phyloP scores from a whole-genome alignment of 2,113 vertebrate species.

The Notiomystis cincta region DNA sequence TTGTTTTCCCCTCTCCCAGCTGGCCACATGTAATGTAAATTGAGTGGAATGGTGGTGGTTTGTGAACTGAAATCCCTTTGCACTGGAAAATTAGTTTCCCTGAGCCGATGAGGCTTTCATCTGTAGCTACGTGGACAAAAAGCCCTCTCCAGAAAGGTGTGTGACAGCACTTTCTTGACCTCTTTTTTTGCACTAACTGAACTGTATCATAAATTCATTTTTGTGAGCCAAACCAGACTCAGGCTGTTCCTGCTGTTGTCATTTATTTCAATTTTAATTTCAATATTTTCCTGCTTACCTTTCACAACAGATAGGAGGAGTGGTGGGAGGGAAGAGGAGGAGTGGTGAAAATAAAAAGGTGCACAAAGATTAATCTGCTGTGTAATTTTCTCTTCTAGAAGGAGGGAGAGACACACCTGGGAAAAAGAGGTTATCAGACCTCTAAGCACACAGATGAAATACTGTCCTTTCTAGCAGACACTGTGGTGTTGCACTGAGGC shows the following conservation, averaged over 20 bases:
- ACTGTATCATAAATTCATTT: background rate
- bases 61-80: background rate
- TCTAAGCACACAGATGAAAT: background rate
- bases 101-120: background rate
- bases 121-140: background rate
- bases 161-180: background rate
- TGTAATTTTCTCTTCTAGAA: background rate
- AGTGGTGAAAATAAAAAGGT: background rate
- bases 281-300: background rate
- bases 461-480: background rate
- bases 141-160: background rate
- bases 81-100: background rate
- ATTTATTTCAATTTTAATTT: background rate
- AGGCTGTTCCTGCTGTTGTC: background rate
- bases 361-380: slow-evolving; percentile 19
- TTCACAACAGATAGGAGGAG: background rate
- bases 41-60: background rate
- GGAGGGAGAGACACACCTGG: background rate
- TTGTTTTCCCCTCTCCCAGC: background rate
- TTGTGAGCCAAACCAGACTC: background rate
- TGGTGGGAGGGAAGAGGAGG: background rate
- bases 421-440: background rate
- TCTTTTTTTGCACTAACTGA: background rate
- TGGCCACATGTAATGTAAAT: background rate
- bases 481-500: background rate